These are phyloP conservation scores for Helicoverpa zea DNA, from an alignment of 1,140 invertebrate genomes.

Conservation along the genomic window DNA sequence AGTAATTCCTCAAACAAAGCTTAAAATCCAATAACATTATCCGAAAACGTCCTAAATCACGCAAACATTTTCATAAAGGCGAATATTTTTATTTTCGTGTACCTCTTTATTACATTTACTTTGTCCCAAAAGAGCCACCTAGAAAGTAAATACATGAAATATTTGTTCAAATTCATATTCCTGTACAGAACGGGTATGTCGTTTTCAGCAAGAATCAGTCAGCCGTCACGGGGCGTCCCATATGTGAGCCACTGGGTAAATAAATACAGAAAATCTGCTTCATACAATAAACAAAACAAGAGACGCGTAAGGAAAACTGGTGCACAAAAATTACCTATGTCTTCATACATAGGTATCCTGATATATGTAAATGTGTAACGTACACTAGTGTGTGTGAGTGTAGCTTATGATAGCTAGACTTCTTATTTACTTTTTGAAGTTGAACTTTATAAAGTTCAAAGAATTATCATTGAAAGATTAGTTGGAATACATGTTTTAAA, in stretches of 20 bases:
- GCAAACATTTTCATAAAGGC: constrained; percentile 33
- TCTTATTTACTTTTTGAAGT: too few relatives aligned
- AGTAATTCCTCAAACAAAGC: constrained; percentile 7
- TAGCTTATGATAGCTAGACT: too few relatives aligned
- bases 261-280: too few relatives aligned
- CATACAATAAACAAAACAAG: too few relatives aligned
- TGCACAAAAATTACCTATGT: too few relatives aligned
- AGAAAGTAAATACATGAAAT: constrained; percentile 42
- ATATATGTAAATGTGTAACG: too few relatives aligned
- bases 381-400: too few relatives aligned
- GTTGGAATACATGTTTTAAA: too few relatives aligned
- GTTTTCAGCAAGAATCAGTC: constrained; percentile 58
- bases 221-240: constrained; percentile 48
- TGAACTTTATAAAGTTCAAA: too few relatives aligned
- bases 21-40: constrained; percentile 18
- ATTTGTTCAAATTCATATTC: constrained; percentile 45
- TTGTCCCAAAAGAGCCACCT: constrained; percentile 27
- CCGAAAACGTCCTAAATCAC: constrained; percentile 30
- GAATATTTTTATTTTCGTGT: constrained; percentile 27
- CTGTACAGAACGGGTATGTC: background rate
- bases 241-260: background rate
- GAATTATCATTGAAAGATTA: too few relatives aligned
- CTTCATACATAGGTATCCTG: too few relatives aligned
- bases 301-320: too few relatives aligned
- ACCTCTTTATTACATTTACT: constrained; percentile 20